Percentiles rank a stretch among this genome's conserved stretches.
These are phyloP conservation scores for Lichenostomus cassidix DNA, from an alignment of 2,113 vertebrate species.

Conservation along the genomic window DNA sequence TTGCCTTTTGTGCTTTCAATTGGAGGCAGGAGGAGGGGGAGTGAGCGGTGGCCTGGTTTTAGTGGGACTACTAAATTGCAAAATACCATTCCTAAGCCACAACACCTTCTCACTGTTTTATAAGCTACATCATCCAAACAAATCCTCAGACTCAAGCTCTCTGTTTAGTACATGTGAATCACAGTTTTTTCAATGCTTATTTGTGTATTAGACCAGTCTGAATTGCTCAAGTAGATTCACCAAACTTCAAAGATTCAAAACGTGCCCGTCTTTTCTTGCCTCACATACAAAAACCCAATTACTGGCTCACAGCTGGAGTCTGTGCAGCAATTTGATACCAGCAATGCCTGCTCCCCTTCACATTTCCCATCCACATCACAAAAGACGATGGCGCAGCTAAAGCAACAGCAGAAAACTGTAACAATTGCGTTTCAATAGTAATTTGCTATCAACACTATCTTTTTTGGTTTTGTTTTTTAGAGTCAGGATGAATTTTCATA, in stretches of 20 bases:
- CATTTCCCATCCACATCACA: not conserved
- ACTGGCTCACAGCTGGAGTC: not conserved
- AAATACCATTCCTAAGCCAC: not conserved
- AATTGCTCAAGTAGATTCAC: slow-evolving; percentile 21
- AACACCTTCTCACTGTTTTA: not conserved
- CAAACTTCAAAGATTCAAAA: slow-evolving; percentile 34
- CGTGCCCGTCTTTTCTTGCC: not conserved
- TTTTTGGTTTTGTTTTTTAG: not conserved
- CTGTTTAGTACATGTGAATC: not conserved
- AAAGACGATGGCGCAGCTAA: not conserved
- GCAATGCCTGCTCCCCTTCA: not conserved
- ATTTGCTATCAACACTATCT: not conserved
- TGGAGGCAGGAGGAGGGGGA: not conserved
- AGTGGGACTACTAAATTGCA: not conserved
- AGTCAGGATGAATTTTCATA: not conserved
- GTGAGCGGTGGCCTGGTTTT: accelerated
- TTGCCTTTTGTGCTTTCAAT: not conserved
- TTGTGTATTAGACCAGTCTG: not conserved
- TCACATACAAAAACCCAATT: not conserved
- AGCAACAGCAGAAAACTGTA: not conserved
- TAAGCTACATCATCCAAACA: not conserved
- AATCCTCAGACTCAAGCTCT: not conserved
- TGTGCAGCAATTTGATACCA: not conserved
- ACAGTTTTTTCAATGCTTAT: not conserved
- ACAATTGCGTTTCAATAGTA: not conserved